Evolutionary conservation across 2,888 invertebrate genomes (phyloP).

Genomic region (Resseliella maxima): DNA sequence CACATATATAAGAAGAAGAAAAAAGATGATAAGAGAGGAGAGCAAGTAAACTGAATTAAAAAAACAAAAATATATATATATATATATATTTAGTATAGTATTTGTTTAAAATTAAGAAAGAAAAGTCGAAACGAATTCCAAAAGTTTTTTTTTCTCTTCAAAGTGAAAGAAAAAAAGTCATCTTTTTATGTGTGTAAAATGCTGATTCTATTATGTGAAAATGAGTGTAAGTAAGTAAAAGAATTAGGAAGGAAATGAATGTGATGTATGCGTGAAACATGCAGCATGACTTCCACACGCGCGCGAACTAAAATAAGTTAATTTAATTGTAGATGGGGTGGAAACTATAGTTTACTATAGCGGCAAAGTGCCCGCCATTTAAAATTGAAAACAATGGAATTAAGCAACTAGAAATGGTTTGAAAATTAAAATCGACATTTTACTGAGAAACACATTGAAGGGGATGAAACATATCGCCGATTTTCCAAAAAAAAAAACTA

Average conservation of each 20-base stretch:
- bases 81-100: not conserved
- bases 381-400: slow-evolving; percentile 33
- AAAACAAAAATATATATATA: not conserved
- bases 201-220: not conserved
- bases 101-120: slow-evolving; percentile 47
- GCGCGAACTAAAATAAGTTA: not conserved
- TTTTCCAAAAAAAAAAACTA: slow-evolving; percentile 6
- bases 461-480: not conserved
- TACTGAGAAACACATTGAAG: not conserved
- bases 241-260: not conserved
- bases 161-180: not conserved
- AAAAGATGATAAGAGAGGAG: not conserved
- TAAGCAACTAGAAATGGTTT: not conserved
- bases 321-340: not conserved
- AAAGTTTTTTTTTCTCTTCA: slow-evolving; percentile 31
- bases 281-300: not conserved
- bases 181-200: not conserved
- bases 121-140: not conserved
- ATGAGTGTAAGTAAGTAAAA: not conserved
- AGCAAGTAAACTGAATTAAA: slow-evolving; percentile 24
- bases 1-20: no score
- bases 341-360: not conserved
- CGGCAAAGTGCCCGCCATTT: not conserved
- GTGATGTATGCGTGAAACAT: not conserved
- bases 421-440: slow-evolving; percentile 19